Evolutionary conservation across 2,797 vertebrate species (phyloP), one percentile per base, ranked within the genome.

Genomic region (Odontamblyopus lacepedii): DNA sequence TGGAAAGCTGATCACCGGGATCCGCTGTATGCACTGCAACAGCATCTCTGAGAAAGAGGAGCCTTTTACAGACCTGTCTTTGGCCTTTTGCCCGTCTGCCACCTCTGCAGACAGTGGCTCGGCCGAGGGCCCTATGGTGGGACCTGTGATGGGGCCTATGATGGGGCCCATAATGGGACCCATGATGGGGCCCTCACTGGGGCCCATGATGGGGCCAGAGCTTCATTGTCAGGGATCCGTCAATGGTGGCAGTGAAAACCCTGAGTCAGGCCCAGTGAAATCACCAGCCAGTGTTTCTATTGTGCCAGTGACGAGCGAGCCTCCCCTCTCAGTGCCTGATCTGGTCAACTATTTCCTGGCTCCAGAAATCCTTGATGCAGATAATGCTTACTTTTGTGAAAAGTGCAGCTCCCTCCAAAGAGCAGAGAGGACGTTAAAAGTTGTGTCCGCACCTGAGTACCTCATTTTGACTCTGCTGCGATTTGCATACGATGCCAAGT

Each of bases 321-420:
- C 80, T 65, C 93, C 95, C 0, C 91, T 95, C 18, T 96, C 97
- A 35, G 96, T 99, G 78, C 96, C 95, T 64, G 97, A 98, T 90
- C 92, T 99, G 82, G 92, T 99, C 16, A 96, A 97, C 92, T 98
- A 99, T 88, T 98, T 98, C 84, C 91, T 99, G 88, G 97, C 97
- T 76, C 96, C 98, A 29, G 98, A 99, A 88, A 97, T 98, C 84
- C 95, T 99, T 56, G 96, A 98, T 68, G 96, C 95, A 79, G 98
- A 99, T 50, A 99, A 99, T 85, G 96, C 96, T 72, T 99, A 99
- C 88, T 97, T 96, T 92, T 99, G 98, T 86, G 97, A 98, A 83
- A 96, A 94, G 85, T 99, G 98, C 85, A 91, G 92, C 85, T 97
- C 97, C 71, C 93, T 99, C 30, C 97, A 97, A 84, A 95, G 96